Evolutionary conservation across 2,113 vertebrate species (phyloP).

Genomic region (Telmatochromis sp.): DNA sequence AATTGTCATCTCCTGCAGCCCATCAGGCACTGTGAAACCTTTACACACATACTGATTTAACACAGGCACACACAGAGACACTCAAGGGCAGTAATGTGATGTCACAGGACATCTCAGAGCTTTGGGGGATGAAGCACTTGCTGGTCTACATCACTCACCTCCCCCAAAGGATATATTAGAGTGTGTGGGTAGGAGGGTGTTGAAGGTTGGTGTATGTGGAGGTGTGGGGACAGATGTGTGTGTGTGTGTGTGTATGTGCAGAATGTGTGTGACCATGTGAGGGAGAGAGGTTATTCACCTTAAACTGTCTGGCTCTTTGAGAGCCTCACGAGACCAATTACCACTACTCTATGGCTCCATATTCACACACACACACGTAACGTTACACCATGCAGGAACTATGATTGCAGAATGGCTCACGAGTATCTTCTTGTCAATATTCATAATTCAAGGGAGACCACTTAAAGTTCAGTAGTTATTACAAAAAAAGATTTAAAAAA

Average conservation of each 20-base stretch:
- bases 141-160: slow-evolving; percentile 33
- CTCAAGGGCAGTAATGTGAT: slow-evolving; percentile 28
- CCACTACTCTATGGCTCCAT: slow-evolving; percentile 11
- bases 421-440: slow-evolving; percentile 12
- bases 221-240: not conserved
- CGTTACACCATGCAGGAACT: not conserved
- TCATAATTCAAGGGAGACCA: slow-evolving; percentile 1
- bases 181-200: not conserved
- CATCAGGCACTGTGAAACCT: not conserved
- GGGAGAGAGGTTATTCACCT: slow-evolving; percentile 19
- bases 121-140: slow-evolving; percentile 2
- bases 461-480: not conserved
- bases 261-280: not conserved
- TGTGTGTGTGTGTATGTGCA: not conserved
- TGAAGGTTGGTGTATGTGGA: not conserved
- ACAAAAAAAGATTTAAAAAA: accelerated
- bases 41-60: not conserved
- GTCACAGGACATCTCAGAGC: slow-evolving; percentile 23
- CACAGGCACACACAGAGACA: not conserved
- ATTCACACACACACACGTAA: not conserved
- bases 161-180: slow-evolving; percentile 16
- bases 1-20: not conserved
- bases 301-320: slow-evolving; percentile 18
- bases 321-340: slow-evolving; percentile 49
- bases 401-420: slow-evolving; percentile 15